phyloP scores from a whole-genome alignment of 2,797 vertebrate species.

The Calcarius lapponicus region DNA sequence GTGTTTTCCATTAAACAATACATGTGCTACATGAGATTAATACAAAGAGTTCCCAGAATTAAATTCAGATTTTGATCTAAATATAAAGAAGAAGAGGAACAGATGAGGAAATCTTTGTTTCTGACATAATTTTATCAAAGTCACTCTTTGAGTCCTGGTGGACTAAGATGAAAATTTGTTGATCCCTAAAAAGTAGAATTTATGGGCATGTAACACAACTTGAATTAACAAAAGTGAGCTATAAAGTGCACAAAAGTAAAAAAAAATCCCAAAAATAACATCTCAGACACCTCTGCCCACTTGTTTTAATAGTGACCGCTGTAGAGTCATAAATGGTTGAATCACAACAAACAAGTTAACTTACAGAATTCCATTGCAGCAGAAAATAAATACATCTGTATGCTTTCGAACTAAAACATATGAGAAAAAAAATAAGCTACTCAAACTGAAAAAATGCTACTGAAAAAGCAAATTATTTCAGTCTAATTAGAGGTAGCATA shows the following conservation, averaged over 20 bases:
- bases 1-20: background rate
- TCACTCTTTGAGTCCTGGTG: background rate
- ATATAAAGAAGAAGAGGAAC: background rate
- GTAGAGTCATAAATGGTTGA: background rate
- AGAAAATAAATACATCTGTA: background rate
- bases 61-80: background rate
- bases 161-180: background rate
- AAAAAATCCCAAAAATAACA: background rate
- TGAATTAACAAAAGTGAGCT: background rate
- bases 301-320: background rate
- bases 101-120: background rate
- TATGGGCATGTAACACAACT: background rate
- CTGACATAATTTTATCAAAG: background rate
- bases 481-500: background rate
- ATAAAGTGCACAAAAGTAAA: background rate
- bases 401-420: background rate
- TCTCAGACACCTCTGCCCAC: background rate
- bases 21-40: background rate
- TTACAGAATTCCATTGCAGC: background rate
- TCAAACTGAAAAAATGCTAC: background rate
- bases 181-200: background rate
- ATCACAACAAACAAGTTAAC: background rate
- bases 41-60: background rate
- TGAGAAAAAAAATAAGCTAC: fast-evolving
- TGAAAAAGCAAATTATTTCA: background rate